phyloP scores from a whole-genome alignment of 2,888 invertebrate species.

The Rhaphigaster nebulosa region DNA sequence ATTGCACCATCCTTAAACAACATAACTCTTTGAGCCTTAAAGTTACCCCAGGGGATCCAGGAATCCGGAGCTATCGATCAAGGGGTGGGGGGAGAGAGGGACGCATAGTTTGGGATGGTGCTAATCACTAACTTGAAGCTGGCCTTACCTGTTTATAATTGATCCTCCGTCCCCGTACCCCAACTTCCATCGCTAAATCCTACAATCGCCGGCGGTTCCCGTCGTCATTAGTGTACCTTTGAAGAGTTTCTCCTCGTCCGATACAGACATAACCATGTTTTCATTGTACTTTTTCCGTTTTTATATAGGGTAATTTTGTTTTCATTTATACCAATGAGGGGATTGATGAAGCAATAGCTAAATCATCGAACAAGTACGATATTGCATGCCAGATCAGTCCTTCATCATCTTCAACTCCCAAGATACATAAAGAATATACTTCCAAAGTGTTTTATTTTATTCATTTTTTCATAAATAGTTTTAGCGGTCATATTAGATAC shows the following conservation, averaged over 20 bases:
- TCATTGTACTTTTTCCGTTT: no score
- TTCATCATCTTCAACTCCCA: no score
- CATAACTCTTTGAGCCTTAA: not conserved
- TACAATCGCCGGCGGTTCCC: not conserved
- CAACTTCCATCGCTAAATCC: conserved; percentile 24
- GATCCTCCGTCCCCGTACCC: not conserved
- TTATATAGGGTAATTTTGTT: no score
- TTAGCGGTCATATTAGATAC: no score
- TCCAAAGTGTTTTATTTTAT: no score
- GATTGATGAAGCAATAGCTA: no score
- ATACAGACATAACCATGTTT: not conserved
- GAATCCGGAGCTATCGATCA: not conserved
- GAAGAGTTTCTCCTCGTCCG: not conserved
- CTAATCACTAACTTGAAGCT: conserved; percentile 36
- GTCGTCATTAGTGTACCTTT: conserved; percentile 14
- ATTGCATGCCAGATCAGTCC: no score
- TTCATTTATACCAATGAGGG: no score
- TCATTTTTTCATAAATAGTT: no score
- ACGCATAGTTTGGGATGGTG: conserved; percentile 6
- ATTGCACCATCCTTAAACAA: not conserved
- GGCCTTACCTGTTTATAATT: conserved; percentile 30
- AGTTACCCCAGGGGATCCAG: not conserved
- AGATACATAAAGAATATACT: no score
- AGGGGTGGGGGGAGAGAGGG: not conserved
- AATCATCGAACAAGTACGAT: no score